phyloP scores from a whole-genome alignment of 2,888 invertebrate genomes.

The Mimas tiliae region DNA sequence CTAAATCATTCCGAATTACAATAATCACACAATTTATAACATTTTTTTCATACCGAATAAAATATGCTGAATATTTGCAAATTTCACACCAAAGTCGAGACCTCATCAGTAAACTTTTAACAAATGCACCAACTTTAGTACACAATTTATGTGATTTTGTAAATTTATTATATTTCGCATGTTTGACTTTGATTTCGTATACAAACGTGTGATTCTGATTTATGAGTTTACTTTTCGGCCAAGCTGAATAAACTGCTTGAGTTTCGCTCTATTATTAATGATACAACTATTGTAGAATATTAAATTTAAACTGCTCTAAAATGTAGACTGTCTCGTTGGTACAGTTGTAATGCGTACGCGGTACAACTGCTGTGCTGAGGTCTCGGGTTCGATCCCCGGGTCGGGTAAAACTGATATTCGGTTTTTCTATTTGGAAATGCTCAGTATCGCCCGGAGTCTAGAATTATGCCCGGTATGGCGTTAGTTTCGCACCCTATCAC shows the following conservation, averaged over 20 bases:
- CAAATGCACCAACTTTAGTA: constrained; percentile 21
- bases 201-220: constrained; percentile 20
- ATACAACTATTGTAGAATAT: not conserved
- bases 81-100: constrained; percentile 23
- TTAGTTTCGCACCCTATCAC: no score
- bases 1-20: not conserved
- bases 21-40: constrained; percentile 2
- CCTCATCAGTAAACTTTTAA: constrained; percentile 26
- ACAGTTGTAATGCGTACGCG: no score
- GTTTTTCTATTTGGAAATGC: no score
- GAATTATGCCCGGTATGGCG: no score
- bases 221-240: constrained; percentile 21
- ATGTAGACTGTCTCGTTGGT: no score
- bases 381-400: no score
- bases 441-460: no score
- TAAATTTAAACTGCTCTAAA: not conserved
- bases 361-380: no score
- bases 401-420: no score
- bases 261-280: not conserved
- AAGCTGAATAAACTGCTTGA: not conserved
- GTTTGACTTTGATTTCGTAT: constrained; percentile 23
- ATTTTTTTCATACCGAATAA: constrained; percentile 14
- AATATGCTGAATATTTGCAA: constrained; percentile 23
- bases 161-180: constrained; percentile 15
- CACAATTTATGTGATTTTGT: constrained; percentile 23